Percentiles rank a stretch among this genome's conserved stretches.
These are phyloP conservation scores for Drosophila macrospina DNA, from an alignment of 2,888 invertebrate species.

Conservation along the genomic window DNA sequence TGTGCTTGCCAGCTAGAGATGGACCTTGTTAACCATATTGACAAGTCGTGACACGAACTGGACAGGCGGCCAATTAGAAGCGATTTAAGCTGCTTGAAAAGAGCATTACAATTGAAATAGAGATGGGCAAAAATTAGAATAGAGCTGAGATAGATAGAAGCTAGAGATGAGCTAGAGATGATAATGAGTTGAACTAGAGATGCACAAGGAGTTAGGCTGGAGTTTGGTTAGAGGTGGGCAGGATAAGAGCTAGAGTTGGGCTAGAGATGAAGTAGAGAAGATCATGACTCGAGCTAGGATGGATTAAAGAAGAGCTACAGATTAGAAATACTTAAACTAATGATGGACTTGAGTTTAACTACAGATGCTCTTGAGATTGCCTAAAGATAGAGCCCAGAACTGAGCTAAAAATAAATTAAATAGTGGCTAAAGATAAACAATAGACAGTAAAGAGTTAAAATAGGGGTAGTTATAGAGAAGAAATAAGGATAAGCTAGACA, in stretches of 20 bases:
- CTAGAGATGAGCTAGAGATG: neutral
- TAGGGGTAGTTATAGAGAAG: no score
- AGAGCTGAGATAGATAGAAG: neutral
- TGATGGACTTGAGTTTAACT: no score
- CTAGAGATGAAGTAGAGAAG: no score
- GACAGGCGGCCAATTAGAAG: neutral
- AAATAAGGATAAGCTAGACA: no score
- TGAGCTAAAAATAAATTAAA: no score
- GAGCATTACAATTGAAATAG: neutral
- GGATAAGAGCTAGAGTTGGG: neutral
- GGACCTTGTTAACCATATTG: neutral
- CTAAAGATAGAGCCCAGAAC: no score
- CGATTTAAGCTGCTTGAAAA: neutral
- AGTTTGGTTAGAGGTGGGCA: neutral
- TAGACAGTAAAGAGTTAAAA: no score
- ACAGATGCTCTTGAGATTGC: no score
- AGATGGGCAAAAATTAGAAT: neutral
- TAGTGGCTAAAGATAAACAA: no score
- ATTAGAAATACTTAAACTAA: no score
- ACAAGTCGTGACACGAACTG: slow-evolving; percentile 11
- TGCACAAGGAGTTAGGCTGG: neutral
- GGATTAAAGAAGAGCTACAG: no score
- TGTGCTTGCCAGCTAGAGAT: slow-evolving; percentile 16
- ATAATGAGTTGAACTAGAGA: neutral
- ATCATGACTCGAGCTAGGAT: no score